Percentiles rank a stretch among this genome's conserved stretches.
phyloP scores from a whole-genome alignment of 2,888 invertebrate genomes.

The Rotaria socialis region DNA sequence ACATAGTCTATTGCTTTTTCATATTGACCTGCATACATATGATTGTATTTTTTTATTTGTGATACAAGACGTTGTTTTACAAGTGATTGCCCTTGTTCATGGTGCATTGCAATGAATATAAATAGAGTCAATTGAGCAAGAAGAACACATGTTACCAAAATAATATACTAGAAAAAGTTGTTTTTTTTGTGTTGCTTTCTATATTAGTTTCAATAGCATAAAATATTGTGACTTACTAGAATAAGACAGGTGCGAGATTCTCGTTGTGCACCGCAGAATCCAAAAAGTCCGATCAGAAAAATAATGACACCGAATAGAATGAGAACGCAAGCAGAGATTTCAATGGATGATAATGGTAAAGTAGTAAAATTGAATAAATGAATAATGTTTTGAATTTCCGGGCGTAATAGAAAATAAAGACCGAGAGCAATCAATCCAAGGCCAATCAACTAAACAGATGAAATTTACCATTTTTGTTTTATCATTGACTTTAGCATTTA shows the following conservation, averaged over 20 bases:
- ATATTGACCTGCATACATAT: slow-evolving; percentile 18
- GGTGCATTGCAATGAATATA: background rate
- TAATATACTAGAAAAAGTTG: slow-evolving; percentile 3
- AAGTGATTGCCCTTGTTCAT: background rate
- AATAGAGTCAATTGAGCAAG: background rate
- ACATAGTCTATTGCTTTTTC: background rate
- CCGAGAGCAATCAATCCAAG: background rate
- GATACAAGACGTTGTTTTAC: background rate
- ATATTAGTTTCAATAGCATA: background rate
- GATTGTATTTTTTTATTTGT: slow-evolving; percentile 27
- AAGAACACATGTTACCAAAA: slow-evolving; percentile 7
- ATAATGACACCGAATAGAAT: background rate
- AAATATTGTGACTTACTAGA: background rate
- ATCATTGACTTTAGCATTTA: too few species aligned
- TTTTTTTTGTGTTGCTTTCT: background rate
- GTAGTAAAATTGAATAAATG: background rate
- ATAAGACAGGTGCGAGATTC: background rate
- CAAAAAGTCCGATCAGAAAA: slow-evolving; percentile 29
- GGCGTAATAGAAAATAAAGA: background rate
- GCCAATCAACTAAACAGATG: slow-evolving; percentile 11
- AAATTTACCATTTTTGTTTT: too few species aligned
- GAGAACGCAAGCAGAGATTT: background rate
- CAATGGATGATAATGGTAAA: background rate
- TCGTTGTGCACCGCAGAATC: slow-evolving; percentile 26
- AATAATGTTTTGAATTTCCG: slow-evolving; percentile 13